A percentile compares a stretch with the other conserved stretches of the same genome.
phyloP scores from a whole-genome alignment of 2,888 invertebrate genomes.

The Amblyteles armatorius region DNA sequence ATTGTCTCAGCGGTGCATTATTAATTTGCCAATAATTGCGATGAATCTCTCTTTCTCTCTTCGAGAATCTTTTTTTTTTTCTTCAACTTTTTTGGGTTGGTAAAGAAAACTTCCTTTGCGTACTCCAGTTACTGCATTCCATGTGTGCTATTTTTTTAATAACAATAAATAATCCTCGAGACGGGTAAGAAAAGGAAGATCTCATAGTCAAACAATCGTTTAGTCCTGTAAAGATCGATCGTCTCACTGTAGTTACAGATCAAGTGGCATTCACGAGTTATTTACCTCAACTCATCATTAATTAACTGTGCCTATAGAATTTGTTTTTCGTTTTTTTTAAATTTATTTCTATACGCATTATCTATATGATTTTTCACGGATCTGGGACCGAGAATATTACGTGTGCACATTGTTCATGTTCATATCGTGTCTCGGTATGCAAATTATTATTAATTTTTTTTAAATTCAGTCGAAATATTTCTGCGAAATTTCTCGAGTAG shows the following conservation, averaged over 20 bases:
- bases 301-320: constrained; percentile 12
- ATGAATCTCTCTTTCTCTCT: constrained; percentile 10
- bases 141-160: not conserved
- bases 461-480: not conserved
- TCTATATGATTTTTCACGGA: not conserved
- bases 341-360: not conserved
- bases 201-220: constrained; percentile 33
- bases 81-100: constrained; percentile 1
- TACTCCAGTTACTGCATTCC: constrained; percentile 6
- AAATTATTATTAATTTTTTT: not conserved
- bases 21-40: constrained; percentile 10
- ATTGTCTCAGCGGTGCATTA: constrained; percentile 28
- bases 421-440: constrained; percentile 10
- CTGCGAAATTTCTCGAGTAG: constrained; percentile 13
- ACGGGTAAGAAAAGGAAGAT: constrained; percentile 26
- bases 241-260: constrained; percentile 12
- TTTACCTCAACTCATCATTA: not conserved
- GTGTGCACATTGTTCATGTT: not conserved
- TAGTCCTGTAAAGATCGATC: constrained; percentile 16
- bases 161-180: constrained; percentile 20
- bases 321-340: not conserved
- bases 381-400: not conserved
- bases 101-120: constrained; percentile 35
- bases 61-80: not conserved
- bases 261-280: not conserved